A percentile compares a stretch with the other conserved stretches of the same genome.
Conservation (phyloP, 1,140 invertebrate species). For the Brachionus calyciflorus region DNA sequence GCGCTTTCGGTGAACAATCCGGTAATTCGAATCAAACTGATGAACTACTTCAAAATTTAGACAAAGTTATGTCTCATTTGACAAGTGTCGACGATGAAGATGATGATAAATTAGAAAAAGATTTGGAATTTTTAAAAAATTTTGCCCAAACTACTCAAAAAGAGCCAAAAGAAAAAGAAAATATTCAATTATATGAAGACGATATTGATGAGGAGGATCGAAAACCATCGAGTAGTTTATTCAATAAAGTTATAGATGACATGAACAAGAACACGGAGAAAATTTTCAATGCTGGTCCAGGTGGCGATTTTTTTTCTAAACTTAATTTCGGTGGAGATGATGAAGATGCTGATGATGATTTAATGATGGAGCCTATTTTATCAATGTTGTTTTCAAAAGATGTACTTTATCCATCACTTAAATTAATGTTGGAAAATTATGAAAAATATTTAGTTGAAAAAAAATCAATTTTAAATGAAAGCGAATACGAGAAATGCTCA, state of each 20-base stretch:
- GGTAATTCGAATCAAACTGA: background rate
- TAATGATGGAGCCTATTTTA: conserved; percentile 43
- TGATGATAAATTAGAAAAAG: background rate
- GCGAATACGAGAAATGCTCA: background rate
- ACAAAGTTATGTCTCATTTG: conserved; percentile 42
- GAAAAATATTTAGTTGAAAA: conserved; percentile 37
- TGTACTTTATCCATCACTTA: conserved; percentile 33
- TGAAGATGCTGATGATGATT: background rate
- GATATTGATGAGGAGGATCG: conserved; percentile 27
- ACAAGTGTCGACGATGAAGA: conserved; percentile 15
- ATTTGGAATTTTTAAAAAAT: conserved; percentile 35
- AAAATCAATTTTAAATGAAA: background rate
- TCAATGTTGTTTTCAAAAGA: conserved; percentile 44
- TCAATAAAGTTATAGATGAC: conserved; percentile 23
- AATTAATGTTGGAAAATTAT: conserved; percentile 42
- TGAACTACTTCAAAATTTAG: conserved; percentile 28
- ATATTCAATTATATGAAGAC: background rate
- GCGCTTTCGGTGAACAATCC: conserved; percentile 13
- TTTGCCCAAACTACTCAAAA: background rate
- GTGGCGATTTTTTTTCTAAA: conserved; percentile 25
- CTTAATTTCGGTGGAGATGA: conserved; percentile 10
- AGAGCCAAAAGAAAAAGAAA: background rate
- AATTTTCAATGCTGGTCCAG: background rate
- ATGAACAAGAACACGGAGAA: conserved; percentile 24
- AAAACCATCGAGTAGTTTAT: background rate